Percentiles rank a stretch among this genome's conserved stretches.
Conservation (phyloP, 2,113 vertebrate species). For the Suricata suricatta region DNA sequence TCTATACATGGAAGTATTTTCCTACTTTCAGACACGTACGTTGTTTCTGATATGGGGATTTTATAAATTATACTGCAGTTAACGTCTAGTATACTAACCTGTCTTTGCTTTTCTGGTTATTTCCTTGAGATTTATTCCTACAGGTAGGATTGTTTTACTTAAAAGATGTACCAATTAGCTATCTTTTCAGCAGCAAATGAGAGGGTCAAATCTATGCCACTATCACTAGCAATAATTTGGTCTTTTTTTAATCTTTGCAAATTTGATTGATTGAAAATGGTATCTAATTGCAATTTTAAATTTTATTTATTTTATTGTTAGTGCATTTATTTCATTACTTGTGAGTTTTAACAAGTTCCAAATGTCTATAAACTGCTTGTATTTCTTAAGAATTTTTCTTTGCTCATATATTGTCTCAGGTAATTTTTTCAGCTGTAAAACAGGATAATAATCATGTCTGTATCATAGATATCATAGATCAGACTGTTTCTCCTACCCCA, state of each 20-base stretch:
- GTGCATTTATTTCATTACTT: neutral
- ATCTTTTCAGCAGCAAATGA: neutral
- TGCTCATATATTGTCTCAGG: neutral
- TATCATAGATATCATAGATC: neutral
- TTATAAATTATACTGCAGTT: neutral
- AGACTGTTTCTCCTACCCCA: neutral
- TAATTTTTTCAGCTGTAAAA: neutral
- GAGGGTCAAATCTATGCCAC: neutral
- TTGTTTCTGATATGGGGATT: neutral
- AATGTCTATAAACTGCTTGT: neutral
- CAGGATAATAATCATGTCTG: neutral
- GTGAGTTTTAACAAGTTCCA: neutral
- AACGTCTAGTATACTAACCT: neutral
- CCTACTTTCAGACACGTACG: neutral
- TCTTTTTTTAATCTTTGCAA: conserved; percentile 28
- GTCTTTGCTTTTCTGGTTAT: neutral
- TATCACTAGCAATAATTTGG: neutral
- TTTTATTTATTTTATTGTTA: neutral
- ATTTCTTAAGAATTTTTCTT: neutral
- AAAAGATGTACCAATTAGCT: neutral
- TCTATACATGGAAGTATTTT: neutral
- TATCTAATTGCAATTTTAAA: conserved; percentile 34
- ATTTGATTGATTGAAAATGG: conserved; percentile 17
- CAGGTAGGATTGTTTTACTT: neutral
- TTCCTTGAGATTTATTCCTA: neutral